A percentile compares a stretch with the other conserved stretches of the same genome.
These are phyloP conservation scores for Gastrophryne carolinensis DNA, from an alignment of 2,797 vertebrate species.

Conservation along the genomic window DNA sequence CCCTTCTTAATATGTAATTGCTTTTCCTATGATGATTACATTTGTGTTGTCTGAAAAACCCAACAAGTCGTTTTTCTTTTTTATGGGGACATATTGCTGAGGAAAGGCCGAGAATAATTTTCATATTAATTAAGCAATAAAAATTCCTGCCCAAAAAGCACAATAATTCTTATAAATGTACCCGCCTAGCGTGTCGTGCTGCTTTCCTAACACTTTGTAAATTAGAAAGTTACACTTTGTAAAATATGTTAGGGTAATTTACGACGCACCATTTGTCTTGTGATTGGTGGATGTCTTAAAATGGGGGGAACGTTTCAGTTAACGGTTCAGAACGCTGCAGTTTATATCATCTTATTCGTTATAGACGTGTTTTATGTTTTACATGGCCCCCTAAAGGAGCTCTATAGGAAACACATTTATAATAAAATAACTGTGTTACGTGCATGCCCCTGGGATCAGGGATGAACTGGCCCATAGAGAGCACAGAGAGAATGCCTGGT, in stretches of 20 bases:
- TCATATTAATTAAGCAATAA: conserved; percentile 53
- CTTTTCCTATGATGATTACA: conserved; percentile 37
- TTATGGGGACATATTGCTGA: conserved; percentile 44
- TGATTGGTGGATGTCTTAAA: conserved; percentile 1
- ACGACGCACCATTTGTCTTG: conserved; percentile 26
- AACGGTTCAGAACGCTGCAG: background rate
- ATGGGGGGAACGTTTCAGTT: background rate
- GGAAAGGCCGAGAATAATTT: conserved; percentile 45
- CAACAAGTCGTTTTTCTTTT: conserved; percentile 37
- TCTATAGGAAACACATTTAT: background rate
- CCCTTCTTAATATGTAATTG: conserved; percentile 32
- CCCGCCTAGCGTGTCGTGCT: conserved; percentile 29
- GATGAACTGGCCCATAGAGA: too few relatives aligned
- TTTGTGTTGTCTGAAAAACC: conserved; percentile 39
- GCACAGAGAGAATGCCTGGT: too few relatives aligned
- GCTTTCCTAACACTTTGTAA: conserved; percentile 44
- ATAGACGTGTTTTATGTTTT: background rate
- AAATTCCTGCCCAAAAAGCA: conserved; percentile 41
- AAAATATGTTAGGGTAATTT: conserved; percentile 18
- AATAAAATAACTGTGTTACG: too few relatives aligned
- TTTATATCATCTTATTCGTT: background rate
- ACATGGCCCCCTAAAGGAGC: background rate
- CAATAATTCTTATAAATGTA: conserved; percentile 47
- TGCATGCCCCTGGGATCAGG: too few relatives aligned
- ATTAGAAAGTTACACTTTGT: conserved; percentile 45